A percentile compares a stretch with the other conserved stretches of the same genome.
These are phyloP conservation scores for Tiliacea citrago DNA, from an alignment of 2,888 invertebrate genomes.

Conservation along the genomic window DNA sequence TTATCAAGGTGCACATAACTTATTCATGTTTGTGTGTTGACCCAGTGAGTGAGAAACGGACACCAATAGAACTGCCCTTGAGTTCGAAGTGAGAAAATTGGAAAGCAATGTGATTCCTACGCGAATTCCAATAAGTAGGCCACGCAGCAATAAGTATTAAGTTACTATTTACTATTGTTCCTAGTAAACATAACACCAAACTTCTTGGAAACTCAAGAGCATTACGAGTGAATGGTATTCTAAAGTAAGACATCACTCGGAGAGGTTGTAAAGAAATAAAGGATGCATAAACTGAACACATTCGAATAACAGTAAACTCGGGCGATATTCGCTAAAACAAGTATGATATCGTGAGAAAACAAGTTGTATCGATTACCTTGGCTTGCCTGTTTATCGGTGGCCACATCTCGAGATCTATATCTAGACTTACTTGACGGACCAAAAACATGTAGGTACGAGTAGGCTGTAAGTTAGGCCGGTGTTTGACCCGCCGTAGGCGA, in stretches of 20 bases:
- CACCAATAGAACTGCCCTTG: conserved; percentile 61
- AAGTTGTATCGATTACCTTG: conserved; percentile 66
- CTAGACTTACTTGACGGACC: conserved; percentile 84
- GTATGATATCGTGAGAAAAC: conserved; percentile 56
- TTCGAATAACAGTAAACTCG: conserved; percentile 62
- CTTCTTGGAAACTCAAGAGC: conserved; percentile 47
- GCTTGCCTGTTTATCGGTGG: conserved; percentile 64
- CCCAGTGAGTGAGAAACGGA: conserved; percentile 60
- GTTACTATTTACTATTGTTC: conserved; percentile 66
- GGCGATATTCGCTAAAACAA: conserved; percentile 57
- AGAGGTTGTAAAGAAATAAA: conserved; percentile 45
- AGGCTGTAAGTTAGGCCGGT: conserved; percentile 87
- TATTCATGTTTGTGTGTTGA: conserved; percentile 60
- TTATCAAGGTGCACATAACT: conserved; percentile 47
- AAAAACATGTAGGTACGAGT: conserved; percentile 78
- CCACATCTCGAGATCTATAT: conserved; percentile 78
- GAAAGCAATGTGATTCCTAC: conserved; percentile 60
- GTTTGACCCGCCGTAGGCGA: conserved; percentile 85
- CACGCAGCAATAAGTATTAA: conserved; percentile 53
- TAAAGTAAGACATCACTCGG: conserved; percentile 41
- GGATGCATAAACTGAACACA: conserved; percentile 49
- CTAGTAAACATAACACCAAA: conserved; percentile 59
- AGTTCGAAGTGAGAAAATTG: conserved; percentile 54
- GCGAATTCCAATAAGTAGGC: conserved; percentile 56
- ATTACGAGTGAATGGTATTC: conserved; percentile 57